Evolutionary conservation across 2,888 invertebrate genomes (phyloP).

Genomic region (Cryptocephalus moraei): DNA sequence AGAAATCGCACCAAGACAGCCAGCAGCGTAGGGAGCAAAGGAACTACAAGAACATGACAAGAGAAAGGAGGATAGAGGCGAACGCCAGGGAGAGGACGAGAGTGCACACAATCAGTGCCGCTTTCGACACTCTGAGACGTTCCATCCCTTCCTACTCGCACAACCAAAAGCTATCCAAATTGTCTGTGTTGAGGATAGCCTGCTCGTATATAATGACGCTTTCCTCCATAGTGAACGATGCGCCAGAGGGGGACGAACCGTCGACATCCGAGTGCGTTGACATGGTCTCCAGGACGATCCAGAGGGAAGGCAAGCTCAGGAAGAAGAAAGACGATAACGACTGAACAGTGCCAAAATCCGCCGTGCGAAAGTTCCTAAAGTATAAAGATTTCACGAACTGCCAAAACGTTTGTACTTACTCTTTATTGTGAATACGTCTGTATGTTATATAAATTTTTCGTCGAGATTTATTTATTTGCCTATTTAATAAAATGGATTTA

Average conservation of each 20-base stretch:
- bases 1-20: slow-evolving; percentile 5
- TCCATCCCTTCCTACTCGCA: slow-evolving; percentile 86
- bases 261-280: slow-evolving; percentile 71
- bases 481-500: slow-evolving; percentile 11
- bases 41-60: slow-evolving; percentile 93
- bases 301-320: slow-evolving; percentile 80
- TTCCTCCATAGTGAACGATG: slow-evolving; percentile 64
- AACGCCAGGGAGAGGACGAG: slow-evolving; percentile 87
- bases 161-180: slow-evolving; percentile 86
- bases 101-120: slow-evolving; percentile 92
- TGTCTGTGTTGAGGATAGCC: slow-evolving; percentile 86
- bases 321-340: slow-evolving; percentile 69
- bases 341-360: slow-evolving; percentile 13
- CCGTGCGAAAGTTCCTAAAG: slow-evolving; percentile 5
- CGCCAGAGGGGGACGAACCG: slow-evolving; percentile 36
- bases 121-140: slow-evolving; percentile 78
- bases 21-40: slow-evolving; percentile 49
- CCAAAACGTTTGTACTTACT: slow-evolving; percentile 7
- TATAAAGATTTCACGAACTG: slow-evolving; percentile 8
- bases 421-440: too few species aligned
- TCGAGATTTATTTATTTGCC: slow-evolving; percentile 13
- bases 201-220: slow-evolving; percentile 88
- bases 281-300: slow-evolving; percentile 82
- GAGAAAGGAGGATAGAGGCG: slow-evolving; percentile 86
- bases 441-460: slow-evolving; percentile 10